A percentile compares a stretch with the other conserved stretches of the same genome.
Conservation (phyloP, 2,888 invertebrate species). For the Trachelus stipa region DNA sequence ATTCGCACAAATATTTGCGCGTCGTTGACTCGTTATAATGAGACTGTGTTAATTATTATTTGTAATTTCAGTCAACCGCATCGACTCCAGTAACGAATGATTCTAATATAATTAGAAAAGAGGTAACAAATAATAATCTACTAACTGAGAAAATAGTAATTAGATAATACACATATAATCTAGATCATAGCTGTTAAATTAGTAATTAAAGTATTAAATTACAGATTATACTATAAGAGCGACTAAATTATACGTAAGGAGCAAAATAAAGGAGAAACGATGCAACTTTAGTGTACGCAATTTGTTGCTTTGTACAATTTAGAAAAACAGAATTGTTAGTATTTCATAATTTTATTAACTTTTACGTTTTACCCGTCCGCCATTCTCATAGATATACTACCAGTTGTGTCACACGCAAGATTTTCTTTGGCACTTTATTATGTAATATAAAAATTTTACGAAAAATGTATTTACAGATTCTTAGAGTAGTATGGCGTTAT, state of each 20-base stretch:
- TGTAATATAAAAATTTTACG: slow-evolving; percentile 48
- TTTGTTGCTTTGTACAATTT: not conserved
- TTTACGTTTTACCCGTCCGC: not conserved
- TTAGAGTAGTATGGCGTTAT: slow-evolving; percentile 61
- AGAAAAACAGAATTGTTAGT: not conserved
- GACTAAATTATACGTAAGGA: not conserved
- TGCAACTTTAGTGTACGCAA: not conserved
- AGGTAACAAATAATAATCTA: not conserved
- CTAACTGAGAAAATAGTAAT: not conserved
- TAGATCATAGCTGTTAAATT: not conserved
- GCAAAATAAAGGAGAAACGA: not conserved
- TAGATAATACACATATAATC: not conserved
- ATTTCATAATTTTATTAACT: not conserved
- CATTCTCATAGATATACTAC: not conserved
- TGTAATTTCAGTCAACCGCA: not conserved
- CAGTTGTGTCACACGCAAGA: slow-evolving; percentile 4
- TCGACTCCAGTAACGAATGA: not conserved
- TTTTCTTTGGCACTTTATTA: slow-evolving; percentile 66
- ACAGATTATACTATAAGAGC: not conserved
- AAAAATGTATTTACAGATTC: slow-evolving; percentile 55
- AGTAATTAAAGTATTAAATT: not conserved
- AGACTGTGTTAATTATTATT: not conserved
- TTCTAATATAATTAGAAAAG: not conserved
- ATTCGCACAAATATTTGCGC: not conserved
- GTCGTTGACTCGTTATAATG: not conserved